A percentile compares a stretch with the other conserved stretches of the same genome.
Conservation (phyloP, 2,888 invertebrate species). For the Alcis repandata region DNA sequence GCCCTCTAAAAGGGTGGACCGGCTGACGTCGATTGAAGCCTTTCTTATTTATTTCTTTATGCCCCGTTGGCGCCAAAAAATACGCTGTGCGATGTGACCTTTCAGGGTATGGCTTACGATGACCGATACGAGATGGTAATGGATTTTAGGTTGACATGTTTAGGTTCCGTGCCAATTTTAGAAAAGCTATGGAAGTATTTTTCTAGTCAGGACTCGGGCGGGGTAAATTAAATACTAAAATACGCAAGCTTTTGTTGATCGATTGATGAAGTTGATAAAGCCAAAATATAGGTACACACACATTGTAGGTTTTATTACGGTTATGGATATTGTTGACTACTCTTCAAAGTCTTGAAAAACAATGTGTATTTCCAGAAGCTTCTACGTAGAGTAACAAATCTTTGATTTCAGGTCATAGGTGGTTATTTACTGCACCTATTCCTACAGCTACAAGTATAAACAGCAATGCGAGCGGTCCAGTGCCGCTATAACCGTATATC, state of each 20-base stretch:
- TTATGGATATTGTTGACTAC: neutral
- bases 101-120: constrained; percentile 66
- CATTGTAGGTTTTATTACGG: too few species aligned
- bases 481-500: constrained; percentile 84
- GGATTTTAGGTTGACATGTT: constrained; percentile 42
- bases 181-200: neutral
- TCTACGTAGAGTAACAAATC: constrained; percentile 38
- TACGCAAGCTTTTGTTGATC: too few species aligned
- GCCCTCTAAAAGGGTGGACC: constrained; percentile 79
- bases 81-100: constrained; percentile 70
- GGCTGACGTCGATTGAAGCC: constrained; percentile 78
- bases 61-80: constrained; percentile 75
- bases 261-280: too few species aligned
- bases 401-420: constrained; percentile 48
- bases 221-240: neutral
- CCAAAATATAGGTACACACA: too few species aligned
- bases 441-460: constrained; percentile 35
- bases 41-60: constrained; percentile 78
- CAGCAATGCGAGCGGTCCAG: constrained; percentile 67
- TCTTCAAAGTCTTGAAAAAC: neutral
- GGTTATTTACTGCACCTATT: constrained; percentile 40
- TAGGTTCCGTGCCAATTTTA: constrained; percentile 8
- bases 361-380: neutral
- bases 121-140: constrained; percentile 73
- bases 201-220: neutral